These are phyloP conservation scores for Chiroxiphia lanceolata DNA, from an alignment of 2,797 vertebrate genomes.

Conservation along the genomic window DNA sequence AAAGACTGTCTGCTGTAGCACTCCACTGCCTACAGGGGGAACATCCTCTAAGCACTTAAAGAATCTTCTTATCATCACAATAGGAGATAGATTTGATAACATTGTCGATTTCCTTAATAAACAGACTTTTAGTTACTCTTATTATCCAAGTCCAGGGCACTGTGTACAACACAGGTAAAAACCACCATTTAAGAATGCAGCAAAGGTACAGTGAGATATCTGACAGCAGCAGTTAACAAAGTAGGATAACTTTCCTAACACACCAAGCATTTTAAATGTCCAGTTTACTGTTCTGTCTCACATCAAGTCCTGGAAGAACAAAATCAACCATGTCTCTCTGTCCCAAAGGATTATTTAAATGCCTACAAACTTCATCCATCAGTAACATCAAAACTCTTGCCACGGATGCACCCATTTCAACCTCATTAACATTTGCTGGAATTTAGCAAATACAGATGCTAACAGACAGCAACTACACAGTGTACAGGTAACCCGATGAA, in stretches of 20 bases:
- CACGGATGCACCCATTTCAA: background rate
- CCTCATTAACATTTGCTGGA: background rate
- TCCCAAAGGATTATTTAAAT: background rate
- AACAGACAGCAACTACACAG: background rate
- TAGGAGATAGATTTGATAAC: background rate
- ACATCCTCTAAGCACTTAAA: background rate
- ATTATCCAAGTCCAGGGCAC: background rate
- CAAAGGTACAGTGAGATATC: background rate
- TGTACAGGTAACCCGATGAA: rapidly evolving
- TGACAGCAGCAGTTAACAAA: background rate
- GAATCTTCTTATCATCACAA: background rate
- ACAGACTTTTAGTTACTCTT: background rate
- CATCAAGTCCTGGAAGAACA: background rate
- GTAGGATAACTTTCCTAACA: background rate
- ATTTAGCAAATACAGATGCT: background rate
- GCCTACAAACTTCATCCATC: background rate
- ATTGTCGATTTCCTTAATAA: background rate
- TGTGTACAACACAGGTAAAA: background rate
- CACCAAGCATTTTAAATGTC: background rate
- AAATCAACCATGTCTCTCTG: background rate
- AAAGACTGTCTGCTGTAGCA: background rate
- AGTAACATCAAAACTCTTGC: background rate
- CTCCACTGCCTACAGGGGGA: background rate
- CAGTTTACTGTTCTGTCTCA: background rate
- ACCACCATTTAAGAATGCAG: background rate